Conservation (phyloP, 2,797 vertebrate genomes). For the Halcyon badia region DNA sequence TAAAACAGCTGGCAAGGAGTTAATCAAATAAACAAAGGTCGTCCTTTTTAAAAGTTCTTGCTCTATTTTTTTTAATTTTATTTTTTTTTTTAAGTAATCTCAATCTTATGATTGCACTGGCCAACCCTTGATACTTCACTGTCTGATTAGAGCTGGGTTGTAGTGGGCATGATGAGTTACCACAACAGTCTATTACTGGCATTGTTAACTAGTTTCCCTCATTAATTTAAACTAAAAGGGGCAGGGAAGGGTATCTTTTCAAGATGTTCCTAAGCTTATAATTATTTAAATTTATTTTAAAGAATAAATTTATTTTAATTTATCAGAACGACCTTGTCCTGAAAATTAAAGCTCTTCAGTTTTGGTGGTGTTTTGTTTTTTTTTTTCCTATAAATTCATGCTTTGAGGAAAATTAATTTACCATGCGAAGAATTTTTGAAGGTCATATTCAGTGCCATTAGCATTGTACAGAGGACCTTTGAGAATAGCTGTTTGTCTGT, state of each 20-base stretch:
- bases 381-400: not conserved
- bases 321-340: not conserved
- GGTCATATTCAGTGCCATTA: conserved; percentile 7
- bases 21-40: conserved; percentile 42
- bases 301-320: not conserved
- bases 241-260: not conserved
- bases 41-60: not conserved
- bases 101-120: not conserved
- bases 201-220: conserved; percentile 24
- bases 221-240: not conserved
- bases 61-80: not conserved
- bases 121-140: not conserved
- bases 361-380: not conserved
- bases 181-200: not conserved
- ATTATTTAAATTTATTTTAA: conserved; percentile 43
- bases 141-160: not conserved
- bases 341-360: conserved; percentile 5
- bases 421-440: conserved; percentile 4
- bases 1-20: conserved; percentile 10
- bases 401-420: conserved; percentile 8
- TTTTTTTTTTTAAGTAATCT: not conserved
- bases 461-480: not conserved
- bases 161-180: not conserved
- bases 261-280: not conserved
- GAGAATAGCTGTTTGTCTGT: not conserved